Percentiles rank a stretch among this genome's conserved stretches.
Conservation (phyloP, 2,888 invertebrate genomes). For the Eilema sororculum region DNA sequence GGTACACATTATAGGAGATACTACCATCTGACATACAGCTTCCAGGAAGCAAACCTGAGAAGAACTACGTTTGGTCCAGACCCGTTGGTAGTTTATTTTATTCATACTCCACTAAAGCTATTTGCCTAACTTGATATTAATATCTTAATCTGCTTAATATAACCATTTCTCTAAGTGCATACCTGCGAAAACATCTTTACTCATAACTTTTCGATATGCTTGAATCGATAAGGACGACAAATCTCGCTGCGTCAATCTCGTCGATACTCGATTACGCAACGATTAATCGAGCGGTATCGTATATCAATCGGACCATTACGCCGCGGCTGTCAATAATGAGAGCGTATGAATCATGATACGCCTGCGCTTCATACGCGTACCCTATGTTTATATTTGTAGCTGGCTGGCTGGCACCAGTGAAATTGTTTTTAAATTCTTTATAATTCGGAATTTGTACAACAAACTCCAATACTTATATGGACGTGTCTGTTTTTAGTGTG, state of each 20-base stretch:
- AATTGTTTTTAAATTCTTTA: not conserved
- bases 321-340: conserved; percentile 80
- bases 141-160: not conserved
- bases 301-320: conserved; percentile 81
- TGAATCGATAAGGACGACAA: conserved; percentile 49
- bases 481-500: too few species aligned
- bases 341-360: conserved; percentile 75
- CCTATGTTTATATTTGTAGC: conserved; percentile 42
- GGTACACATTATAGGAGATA: too few species aligned
- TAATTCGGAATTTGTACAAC: not conserved
- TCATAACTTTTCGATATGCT: conserved; percentile 32
- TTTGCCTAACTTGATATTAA: not conserved
- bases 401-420: not conserved
- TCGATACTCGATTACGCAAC: conserved; percentile 69
- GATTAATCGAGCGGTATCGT: conserved; percentile 71
- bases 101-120: too few species aligned
- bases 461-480: too few species aligned
- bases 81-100: too few species aligned
- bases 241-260: conserved; percentile 45
- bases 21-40: not conserved
- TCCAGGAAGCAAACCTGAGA: not conserved
- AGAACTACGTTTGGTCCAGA: too few species aligned
- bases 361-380: conserved; percentile 35
- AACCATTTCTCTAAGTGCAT: not conserved
- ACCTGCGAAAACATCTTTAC: conserved; percentile 26